phyloP scores from a whole-genome alignment of 2,888 invertebrate genomes.

The Fabriciana adippe region DNA sequence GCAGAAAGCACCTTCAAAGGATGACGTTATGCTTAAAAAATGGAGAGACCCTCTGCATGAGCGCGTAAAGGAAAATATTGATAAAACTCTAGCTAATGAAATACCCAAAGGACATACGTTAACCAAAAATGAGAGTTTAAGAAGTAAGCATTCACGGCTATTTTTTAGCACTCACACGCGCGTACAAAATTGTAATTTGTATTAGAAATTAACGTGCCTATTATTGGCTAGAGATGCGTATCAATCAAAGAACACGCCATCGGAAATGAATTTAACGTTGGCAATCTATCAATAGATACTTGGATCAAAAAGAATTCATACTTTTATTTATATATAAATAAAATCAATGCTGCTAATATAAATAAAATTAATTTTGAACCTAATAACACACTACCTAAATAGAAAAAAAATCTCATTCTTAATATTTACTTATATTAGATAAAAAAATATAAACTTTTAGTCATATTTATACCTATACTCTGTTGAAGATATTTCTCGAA shows the following conservation, averaged over 20 bases:
- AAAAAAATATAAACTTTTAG: neutral
- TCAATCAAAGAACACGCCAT: conserved; percentile 45
- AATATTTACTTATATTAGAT: neutral
- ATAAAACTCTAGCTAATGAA: conserved; percentile 76
- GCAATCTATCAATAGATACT: conserved; percentile 28
- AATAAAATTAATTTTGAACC: too few relatives aligned
- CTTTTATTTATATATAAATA: too few relatives aligned
- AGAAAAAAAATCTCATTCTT: neutral
- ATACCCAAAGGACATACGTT: conserved; percentile 77
- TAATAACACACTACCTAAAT: neutral
- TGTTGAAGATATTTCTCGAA: conserved; percentile 23
- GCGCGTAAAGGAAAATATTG: conserved; percentile 78
- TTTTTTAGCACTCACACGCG: neutral
- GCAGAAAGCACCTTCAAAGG: conserved; percentile 75
- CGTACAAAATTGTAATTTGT: neutral
- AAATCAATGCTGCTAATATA: too few relatives aligned
- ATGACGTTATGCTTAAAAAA: conserved; percentile 73
- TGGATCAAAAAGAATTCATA: conserved; percentile 10
- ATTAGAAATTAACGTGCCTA: conserved; percentile 2
- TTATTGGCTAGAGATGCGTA: conserved; percentile 40
- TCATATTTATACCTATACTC: conserved; percentile 21
- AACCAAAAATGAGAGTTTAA: conserved; percentile 78
- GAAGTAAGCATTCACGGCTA: conserved; percentile 65
- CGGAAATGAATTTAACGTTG: conserved; percentile 27
- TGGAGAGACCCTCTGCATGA: conserved; percentile 79